Percentiles rank a stretch among this genome's conserved stretches.
These are phyloP conservation scores for Aptenodytes forsteri DNA, from an alignment of 2,113 vertebrate genomes.

Conservation along the genomic window DNA sequence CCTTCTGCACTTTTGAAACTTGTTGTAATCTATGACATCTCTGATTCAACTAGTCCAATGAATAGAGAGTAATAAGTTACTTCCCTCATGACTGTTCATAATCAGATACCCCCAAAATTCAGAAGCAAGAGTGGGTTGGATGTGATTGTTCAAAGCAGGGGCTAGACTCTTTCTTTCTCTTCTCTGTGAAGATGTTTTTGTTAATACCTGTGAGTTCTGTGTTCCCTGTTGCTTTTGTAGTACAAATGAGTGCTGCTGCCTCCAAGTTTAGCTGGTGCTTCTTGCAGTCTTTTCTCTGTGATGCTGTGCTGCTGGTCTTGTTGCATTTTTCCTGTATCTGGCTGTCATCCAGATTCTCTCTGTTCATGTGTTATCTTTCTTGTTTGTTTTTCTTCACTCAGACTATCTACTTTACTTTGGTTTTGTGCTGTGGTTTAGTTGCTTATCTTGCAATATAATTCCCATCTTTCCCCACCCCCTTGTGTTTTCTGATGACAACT, in stretches of 20 bases:
- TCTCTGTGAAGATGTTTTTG: not conserved
- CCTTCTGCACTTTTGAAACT: not conserved
- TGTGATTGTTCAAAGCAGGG: not conserved
- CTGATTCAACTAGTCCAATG: not conserved
- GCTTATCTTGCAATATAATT: conserved; percentile 33
- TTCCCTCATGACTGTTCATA: not conserved
- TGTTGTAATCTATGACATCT: not conserved
- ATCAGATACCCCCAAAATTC: not conserved
- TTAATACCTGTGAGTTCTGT: not conserved
- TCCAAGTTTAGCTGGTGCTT: not conserved
- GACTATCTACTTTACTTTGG: not conserved
- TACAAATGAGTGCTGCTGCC: not conserved
- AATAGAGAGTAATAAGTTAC: not conserved
- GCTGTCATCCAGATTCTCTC: not conserved
- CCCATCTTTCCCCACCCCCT: not conserved
- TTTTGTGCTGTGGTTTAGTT: not conserved
- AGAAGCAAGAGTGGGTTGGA: not conserved
- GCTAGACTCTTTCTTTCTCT: not conserved
- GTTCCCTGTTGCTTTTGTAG: not conserved
- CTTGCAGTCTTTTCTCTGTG: not conserved
- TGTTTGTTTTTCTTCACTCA: conserved; percentile 35
- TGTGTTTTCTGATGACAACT: conserved; percentile 5
- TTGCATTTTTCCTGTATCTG: not conserved
- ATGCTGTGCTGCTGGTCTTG: not conserved
- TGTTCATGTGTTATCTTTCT: not conserved